Conservation (phyloP, 2,113 vertebrate species). For the Rhegmatorhina hoffmannsi region DNA sequence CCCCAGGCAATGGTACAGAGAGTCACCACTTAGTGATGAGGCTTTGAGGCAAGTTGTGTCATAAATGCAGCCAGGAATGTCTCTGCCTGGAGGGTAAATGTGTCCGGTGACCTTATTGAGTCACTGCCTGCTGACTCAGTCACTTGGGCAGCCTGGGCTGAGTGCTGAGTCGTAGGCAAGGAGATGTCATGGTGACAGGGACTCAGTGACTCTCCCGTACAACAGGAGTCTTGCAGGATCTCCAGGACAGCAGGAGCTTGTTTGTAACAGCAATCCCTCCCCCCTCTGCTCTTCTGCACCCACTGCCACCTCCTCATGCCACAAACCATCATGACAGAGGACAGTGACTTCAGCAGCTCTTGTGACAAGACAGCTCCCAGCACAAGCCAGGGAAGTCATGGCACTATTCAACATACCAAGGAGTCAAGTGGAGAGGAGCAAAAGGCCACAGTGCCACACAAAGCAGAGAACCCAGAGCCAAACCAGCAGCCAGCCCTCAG, state of each 20-base stretch:
- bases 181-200: constrained; percentile 5
- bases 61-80: not conserved
- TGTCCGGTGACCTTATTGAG: not conserved
- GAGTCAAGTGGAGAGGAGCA: not conserved
- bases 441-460: not conserved
- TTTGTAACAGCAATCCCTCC: not conserved
- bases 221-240: not conserved
- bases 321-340: fast-evolving
- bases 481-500: not conserved
- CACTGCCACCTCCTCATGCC: not conserved
- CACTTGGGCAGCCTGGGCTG: not conserved
- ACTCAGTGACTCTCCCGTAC: not conserved
- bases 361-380: not conserved
- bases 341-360: not conserved
- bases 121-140: constrained; percentile 18
- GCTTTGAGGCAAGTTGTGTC: not conserved
- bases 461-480: not conserved
- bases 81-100: not conserved
- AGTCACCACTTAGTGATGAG: not conserved
- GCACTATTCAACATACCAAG: not conserved
- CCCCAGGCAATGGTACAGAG: not conserved
- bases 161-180: not conserved
- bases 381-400: fast-evolving
- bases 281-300: not conserved
- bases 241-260: not conserved